Base-by-base conservation (phyloP, 2,888 invertebrate species). In the Pachydiplax longipennis region DNA sequence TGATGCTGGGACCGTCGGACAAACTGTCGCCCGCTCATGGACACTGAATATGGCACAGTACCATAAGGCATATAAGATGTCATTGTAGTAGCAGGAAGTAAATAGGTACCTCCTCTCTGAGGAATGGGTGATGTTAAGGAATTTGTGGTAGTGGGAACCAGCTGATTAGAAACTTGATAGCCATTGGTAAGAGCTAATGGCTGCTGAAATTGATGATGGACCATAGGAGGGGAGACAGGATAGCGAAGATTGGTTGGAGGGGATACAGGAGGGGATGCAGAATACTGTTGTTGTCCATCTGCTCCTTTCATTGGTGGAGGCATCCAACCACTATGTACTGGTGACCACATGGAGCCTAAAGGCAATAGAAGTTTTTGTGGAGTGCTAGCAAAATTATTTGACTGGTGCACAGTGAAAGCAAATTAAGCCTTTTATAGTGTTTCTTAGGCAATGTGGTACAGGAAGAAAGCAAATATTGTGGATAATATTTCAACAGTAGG, bases 271-370 rank as follows among this genome's bases (percentile, higher is more conserved):
- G 87, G 61, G n/a, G 87, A 87, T 61, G 87, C 18, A 40, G 87
- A 87, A 61, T 87, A 87, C 87, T 87, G 87, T 4, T 87, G 87
- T 31, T 87, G 87, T 37, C 61, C 61, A 61, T 87, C 87, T 22
- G 25, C 61, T 61, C 58, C 61, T 37, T 61, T 58, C 87, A 35
- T 61, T 25, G 61, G 87, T 25, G 58, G 61, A 25, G 87, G 87
- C 37, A 87, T 58, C 87, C 87, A 87, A 37, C 87, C 87, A 87
- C 87, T 61, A 87, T 87, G 22, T 35, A 65, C 61, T 87, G 87
- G 87, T 61, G 87, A 87, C 87, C 87, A 87, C 87, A 87, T 87
- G 87, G 87, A 87, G 87, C 87, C 87, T 87, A 61, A 61, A 61
- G 58, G 87, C 87, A 65, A 87, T 61, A 87, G 87, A 87, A 87